Percentiles rank a stretch among this genome's conserved stretches.
Evolutionary conservation across 2,797 vertebrate species (phyloP).

Genomic region (Melanotaenia parkinsoni): DNA sequence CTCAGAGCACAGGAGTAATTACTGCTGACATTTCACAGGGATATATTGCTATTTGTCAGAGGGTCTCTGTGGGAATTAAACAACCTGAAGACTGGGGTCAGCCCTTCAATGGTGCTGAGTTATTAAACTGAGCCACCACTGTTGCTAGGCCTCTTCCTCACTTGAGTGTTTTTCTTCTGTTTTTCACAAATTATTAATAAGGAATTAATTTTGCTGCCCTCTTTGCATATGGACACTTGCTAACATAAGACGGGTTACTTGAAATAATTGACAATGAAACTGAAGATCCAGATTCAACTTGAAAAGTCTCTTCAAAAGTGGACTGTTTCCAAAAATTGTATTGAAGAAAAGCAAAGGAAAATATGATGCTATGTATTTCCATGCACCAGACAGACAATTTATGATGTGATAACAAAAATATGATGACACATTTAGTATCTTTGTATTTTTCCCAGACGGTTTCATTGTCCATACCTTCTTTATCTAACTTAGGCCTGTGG

Average conservation of each 20-base stretch:
- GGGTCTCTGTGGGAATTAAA: slow-evolving; percentile 50
- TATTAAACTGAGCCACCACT: slow-evolving; percentile 47
- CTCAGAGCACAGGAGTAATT: slow-evolving; percentile 66
- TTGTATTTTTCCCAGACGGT: too few relatives aligned
- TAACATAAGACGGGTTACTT: slow-evolving; percentile 1
- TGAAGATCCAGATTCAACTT: background rate
- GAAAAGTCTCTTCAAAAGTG: background rate
- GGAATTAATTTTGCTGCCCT: background rate
- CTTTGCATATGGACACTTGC: background rate
- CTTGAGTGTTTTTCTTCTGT: slow-evolving; percentile 1
- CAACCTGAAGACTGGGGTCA: slow-evolving; percentile 49
- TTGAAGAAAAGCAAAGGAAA: background rate
- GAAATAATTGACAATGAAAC: slow-evolving; percentile 5
- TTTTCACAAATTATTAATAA: slow-evolving; percentile 18
- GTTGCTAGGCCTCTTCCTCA: slow-evolving; percentile 13
- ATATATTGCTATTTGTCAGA: slow-evolving; percentile 68
- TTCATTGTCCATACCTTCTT: background rate
- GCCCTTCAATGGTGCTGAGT: slow-evolving; percentile 24
- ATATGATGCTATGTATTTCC: background rate
- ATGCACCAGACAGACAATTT: background rate
- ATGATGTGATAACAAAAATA: background rate
- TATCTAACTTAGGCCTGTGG: too few relatives aligned
- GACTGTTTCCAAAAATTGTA: background rate
- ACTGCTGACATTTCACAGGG: slow-evolving; percentile 73
- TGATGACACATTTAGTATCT: background rate